Evolutionary conservation across 2,113 vertebrate genomes (phyloP).

Genomic region (Rhea pennata): DNA sequence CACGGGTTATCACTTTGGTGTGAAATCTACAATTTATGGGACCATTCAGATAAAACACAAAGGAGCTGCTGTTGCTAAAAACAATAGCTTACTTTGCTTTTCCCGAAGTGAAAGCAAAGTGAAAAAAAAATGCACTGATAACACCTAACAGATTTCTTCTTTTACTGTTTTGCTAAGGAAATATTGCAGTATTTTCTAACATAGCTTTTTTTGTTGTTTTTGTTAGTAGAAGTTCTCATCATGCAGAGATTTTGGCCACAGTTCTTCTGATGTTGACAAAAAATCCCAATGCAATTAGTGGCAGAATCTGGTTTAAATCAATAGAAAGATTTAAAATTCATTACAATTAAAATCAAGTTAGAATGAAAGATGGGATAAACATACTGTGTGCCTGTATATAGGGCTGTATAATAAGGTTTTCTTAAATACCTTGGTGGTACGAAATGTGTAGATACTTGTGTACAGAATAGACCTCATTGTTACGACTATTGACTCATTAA

Average conservation of each 20-base stretch:
- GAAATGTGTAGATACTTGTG: background rate
- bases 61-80: background rate
- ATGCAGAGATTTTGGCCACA: background rate
- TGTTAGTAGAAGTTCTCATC: fast-evolving
- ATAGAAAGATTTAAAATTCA: background rate
- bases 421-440: background rate
- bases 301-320: background rate
- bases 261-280: background rate
- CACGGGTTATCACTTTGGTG: background rate
- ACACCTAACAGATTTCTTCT: background rate
- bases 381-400: background rate
- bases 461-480: background rate
- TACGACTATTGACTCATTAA: background rate
- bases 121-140: background rate
- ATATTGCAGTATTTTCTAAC: background rate
- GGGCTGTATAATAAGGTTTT: background rate
- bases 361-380: background rate
- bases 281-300: background rate
- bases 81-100: background rate
- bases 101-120: background rate
- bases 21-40: background rate
- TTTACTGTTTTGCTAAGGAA: background rate
- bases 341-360: background rate
- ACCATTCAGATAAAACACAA: background rate
- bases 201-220: background rate